Evolutionary conservation across 2,888 invertebrate genomes (phyloP).

Genomic region (Cynaeus angustus): DNA sequence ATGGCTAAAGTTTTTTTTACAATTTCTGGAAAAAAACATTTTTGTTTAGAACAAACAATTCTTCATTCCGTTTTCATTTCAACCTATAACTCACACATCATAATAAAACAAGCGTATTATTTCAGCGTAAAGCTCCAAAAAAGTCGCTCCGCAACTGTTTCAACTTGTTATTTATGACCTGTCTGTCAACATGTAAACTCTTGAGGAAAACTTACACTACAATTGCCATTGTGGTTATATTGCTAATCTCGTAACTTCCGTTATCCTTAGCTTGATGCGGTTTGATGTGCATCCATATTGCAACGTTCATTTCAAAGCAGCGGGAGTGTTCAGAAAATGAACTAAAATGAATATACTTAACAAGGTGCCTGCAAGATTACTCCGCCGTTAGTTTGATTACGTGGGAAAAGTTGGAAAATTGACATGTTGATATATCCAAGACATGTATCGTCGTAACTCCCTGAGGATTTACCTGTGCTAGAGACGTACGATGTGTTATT

Average conservation of each 20-base stretch:
- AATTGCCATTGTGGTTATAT: background rate
- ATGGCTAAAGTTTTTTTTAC: no score
- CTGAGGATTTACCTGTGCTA: slow-evolving; percentile 3
- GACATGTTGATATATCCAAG: background rate
- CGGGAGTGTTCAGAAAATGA: background rate
- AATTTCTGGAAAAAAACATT: no score
- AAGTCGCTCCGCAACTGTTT: no score
- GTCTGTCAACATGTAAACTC: background rate
- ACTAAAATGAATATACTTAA: background rate
- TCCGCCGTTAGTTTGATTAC: no score
- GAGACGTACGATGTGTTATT: background rate
- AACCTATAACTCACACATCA: no score
- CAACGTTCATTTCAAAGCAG: background rate
- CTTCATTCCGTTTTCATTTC: no score
- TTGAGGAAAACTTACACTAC: background rate
- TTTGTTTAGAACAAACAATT: no score
- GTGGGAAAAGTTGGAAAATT: no score
- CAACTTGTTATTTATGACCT: slow-evolving; percentile 4
- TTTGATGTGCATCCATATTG: slow-evolving; percentile 6
- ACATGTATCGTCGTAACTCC: background rate
- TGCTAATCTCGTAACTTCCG: slow-evolving; percentile 7
- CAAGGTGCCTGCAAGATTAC: background rate
- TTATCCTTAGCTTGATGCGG: slow-evolving; percentile 2
- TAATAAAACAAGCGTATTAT: no score
- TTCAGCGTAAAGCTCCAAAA: no score